Base-by-base conservation (phyloP, 1,140 invertebrate genomes). In the Bombus ignitus region DNA sequence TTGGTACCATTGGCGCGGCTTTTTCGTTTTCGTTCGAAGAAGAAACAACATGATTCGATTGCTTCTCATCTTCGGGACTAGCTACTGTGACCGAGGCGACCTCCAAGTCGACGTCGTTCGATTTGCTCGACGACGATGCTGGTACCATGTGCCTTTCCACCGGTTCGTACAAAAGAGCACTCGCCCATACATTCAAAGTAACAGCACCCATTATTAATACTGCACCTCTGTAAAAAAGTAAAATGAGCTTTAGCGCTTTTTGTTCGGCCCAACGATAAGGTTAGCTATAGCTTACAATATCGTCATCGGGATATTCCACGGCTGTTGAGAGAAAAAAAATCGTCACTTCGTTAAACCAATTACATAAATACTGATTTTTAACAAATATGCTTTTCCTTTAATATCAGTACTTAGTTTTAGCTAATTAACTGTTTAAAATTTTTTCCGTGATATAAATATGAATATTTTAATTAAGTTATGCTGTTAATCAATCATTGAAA, bases 121-220 rank as follows among this genome's bases (percentile, higher is more conserved):
- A 84, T 42, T 91, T 83, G 18, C 68, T 68, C 22, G 75, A 79
- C 12, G 78, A 10, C 25, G 76, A 80, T 47, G 88, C 89, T 25
- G 91, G 90, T n/a, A 96, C 96, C 96, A 98, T 96, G 91, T 98
- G 97, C 77, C 97, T 96, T 89, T 98, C 97, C 0, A 98, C 97
- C 0, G 98, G 98, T 73, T 98, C 96, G 93, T 98, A 98, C 12
- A 98, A 96, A 39, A 98, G 93, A 9, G 98, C 98, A 13, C 97
- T 97, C 2, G 98, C 97, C 96, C 97, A 97, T 1, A 98, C 97
- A 92, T 98, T 98, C 28, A 98, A 94, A 79, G 97, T 97, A 4
- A 98, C 95, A 35, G 97, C 98, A 10, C 98, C 98, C 95, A 98
- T 97, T 57, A 98, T 96, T 22, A 99, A 94, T 35, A 98, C 97